Percentiles rank a stretch among this genome's conserved stretches.
Conservation (phyloP, 1,140 invertebrate species). For the Sycobia sp. region DNA sequence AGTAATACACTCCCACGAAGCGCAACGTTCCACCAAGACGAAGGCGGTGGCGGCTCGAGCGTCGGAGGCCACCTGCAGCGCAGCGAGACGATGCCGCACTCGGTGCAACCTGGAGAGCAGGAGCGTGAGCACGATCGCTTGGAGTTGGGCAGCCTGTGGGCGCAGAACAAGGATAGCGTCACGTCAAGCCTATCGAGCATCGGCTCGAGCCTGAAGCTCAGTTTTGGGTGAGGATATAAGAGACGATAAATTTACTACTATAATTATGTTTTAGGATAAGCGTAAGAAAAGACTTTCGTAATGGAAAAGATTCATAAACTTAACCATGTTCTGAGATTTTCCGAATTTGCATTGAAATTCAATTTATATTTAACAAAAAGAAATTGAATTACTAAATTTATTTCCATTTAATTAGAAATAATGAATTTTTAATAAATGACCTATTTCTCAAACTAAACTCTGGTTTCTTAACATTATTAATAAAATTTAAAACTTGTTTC, state of each 20-base stretch:
- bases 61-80: conserved; percentile 67
- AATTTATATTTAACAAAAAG: too few relatives aligned
- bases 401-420: too few relatives aligned
- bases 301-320: too few relatives aligned
- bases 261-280: too few relatives aligned
- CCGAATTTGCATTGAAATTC: too few relatives aligned
- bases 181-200: conserved; percentile 77
- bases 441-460: too few relatives aligned
- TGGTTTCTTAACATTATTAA: too few relatives aligned
- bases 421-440: too few relatives aligned
- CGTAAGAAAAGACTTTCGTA: too few relatives aligned
- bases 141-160: conserved; percentile 57
- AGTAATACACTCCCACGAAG: conserved; percentile 55
- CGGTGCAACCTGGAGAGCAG: conserved; percentile 56
- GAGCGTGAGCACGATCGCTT: conserved; percentile 56
- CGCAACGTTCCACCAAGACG: conserved; percentile 57
- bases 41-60: conserved; percentile 47
- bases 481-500: too few relatives aligned
- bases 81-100: conserved; percentile 79
- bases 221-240: conserved; percentile 75
- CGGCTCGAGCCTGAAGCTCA: conserved; percentile 79
- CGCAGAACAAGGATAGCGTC: conserved; percentile 66
- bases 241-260: background rate
- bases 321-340: too few relatives aligned
- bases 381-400: too few relatives aligned